Evolutionary conservation across 2,797 vertebrate genomes (phyloP).

Genomic region (Lophius americanus): DNA sequence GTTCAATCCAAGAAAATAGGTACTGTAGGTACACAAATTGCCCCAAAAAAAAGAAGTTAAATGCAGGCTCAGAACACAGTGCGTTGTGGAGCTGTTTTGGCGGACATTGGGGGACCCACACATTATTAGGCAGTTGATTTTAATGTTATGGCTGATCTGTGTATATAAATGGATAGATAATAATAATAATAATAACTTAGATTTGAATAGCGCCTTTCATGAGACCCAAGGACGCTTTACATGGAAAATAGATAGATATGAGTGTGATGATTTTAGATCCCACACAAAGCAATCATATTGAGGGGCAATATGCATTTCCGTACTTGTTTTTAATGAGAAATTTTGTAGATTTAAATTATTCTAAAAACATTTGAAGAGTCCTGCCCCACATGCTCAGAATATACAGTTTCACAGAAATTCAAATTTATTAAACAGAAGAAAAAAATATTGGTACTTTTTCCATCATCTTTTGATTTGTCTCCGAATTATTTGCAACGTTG

Average conservation of each 20-base stretch:
- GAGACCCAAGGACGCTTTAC: no score
- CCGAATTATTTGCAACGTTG: no score
- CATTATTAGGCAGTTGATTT: no score
- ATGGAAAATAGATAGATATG: not conserved
- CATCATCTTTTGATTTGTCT: not conserved
- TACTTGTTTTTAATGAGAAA: not conserved
- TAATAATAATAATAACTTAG: no score
- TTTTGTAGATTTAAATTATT: not conserved
- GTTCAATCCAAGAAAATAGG: no score
- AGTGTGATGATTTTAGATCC: constrained; percentile 4
- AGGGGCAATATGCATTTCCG: not conserved
- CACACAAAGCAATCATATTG: not conserved
- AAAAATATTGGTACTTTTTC: not conserved
- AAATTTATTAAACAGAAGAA: not conserved
- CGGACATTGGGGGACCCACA: no score
- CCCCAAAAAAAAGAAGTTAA: no score
- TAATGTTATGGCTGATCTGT: no score
- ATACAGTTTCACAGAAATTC: not conserved
- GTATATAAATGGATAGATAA: not conserved
- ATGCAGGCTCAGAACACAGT: no score
- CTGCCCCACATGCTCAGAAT: not conserved
- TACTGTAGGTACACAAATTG: no score
- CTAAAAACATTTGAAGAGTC: not conserved
- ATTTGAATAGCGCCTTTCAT: no score
- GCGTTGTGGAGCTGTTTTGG: no score